Conservation (phyloP, 2,888 invertebrate genomes). For the Sinhomidia bicolor region DNA sequence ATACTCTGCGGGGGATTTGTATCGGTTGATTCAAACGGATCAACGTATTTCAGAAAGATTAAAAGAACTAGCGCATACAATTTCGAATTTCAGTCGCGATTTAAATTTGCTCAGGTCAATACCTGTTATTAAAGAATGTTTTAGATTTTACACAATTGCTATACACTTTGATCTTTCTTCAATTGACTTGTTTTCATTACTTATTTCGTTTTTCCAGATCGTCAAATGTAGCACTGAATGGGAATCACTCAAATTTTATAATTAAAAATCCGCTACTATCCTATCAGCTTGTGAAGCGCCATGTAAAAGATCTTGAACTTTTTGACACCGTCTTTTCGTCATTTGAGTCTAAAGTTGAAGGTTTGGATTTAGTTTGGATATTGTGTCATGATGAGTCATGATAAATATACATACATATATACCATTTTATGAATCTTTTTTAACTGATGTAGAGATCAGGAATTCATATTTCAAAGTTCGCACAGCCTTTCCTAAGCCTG, state of each 20-base stretch:
- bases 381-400: neutral
- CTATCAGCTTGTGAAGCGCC: constrained; percentile 59
- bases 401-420: no score
- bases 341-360: neutral
- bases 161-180: neutral
- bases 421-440: no score
- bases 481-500: constrained; percentile 49
- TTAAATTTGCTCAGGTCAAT: neutral
- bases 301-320: constrained; percentile 5
- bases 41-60: constrained; percentile 14
- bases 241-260: neutral
- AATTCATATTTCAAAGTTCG: constrained; percentile 37
- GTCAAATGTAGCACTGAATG: neutral
- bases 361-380: neutral
- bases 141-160: neutral
- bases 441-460: constrained; percentile 3
- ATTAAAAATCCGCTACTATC: constrained; percentile 62
- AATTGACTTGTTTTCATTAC: no score
- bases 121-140: no score
- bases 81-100: constrained; percentile 9
- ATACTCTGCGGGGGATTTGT: constrained; percentile 55
- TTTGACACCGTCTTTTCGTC: neutral
- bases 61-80: neutral
- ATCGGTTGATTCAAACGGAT: constrained; percentile 52
- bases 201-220: neutral